These are phyloP conservation scores for Neodiprion lecontei DNA, from an alignment of 1,140 invertebrate genomes.

Conservation along the genomic window DNA sequence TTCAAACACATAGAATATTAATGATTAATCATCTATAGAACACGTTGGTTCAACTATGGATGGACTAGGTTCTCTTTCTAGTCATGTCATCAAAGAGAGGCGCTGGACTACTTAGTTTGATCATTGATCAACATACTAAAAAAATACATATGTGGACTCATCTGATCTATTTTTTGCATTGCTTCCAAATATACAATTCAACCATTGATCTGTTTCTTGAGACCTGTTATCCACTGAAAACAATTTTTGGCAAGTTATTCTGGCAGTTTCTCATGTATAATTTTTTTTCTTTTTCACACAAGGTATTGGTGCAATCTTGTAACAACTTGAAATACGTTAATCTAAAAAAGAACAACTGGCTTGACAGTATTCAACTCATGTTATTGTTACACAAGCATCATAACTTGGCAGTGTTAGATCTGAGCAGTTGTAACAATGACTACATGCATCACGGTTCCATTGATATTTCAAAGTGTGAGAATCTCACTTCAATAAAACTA, in stretches of 20 bases:
- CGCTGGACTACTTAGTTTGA: not conserved
- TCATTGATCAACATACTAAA: not conserved
- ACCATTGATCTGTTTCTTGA: no score
- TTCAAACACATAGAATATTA: no score
- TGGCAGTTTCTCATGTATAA: not conserved
- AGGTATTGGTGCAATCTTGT: constrained; percentile 29
- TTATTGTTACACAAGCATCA: constrained; percentile 25
- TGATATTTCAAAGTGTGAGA: constrained; percentile 27
- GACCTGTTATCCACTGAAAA: no score
- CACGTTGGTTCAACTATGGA: no score
- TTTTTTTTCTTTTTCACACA: constrained; percentile 12
- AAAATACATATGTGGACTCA: not conserved
- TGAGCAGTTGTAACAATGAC: constrained; percentile 33
- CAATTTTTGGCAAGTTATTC: not conserved
- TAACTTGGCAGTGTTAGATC: constrained; percentile 23
- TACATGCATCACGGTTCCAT: constrained; percentile 25
- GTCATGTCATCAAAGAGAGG: no score
- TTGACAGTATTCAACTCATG: constrained; percentile 28
- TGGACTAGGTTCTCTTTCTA: no score
- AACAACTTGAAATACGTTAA: constrained; percentile 20
- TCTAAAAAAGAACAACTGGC: constrained; percentile 26
- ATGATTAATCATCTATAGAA: no score
- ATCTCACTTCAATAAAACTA: constrained; percentile 28
- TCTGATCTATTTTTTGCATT: no score
- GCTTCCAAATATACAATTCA: no score